Base-by-base conservation (phyloP, 2,797 vertebrate species). In the Threskiornis aethiopicus region DNA sequence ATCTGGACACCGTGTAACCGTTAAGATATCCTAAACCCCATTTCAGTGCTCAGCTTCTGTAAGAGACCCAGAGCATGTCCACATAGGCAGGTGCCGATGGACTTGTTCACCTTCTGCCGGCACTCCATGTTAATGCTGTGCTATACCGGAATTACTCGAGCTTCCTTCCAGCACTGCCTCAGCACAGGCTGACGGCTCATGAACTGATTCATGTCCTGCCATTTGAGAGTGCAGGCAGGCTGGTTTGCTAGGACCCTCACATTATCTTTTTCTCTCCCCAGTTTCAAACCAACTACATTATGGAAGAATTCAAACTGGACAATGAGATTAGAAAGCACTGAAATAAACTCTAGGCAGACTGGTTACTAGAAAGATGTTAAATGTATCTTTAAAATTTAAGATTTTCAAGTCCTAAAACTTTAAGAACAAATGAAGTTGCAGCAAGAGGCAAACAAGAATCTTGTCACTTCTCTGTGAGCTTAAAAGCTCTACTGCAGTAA, bases 101-200 rank as follows among this genome's bases (percentile, higher is more conserved):
- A 59, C 71, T 22, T 31, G 14, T 20, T 11, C 0, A 2, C n/a
- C 75, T 76, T 44, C 47, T 41, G 16, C 29, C 51, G 37, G 31
- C 20, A 3, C 44, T 54, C 28, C 57, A 8, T 0, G 0, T 12
- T 17, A 25, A 21, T 11, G 39, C 31, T 54, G 67, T 10, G 20
- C 66, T 52, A 6, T 11, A 42, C 19, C 44, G 25, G 39, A 62
- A 58, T 33, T 58, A 33, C 31, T 54, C 1, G 1, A 59, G 49
- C 49, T 46, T 24, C 28, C 44, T 79, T 37, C 47, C 54, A 41
- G 64, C 58, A 39, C 52, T 54, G 58, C 52, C 42, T 42, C 65
- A 46, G 54, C 22, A 37, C 42, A 69, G 37, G 19, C 2, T 64
- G 61, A 22, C 26, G 15, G 49, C 61, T 84, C 78, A 41, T 64